Conservation (phyloP, 1,140 invertebrate species). For the Pteromalus puparum region DNA sequence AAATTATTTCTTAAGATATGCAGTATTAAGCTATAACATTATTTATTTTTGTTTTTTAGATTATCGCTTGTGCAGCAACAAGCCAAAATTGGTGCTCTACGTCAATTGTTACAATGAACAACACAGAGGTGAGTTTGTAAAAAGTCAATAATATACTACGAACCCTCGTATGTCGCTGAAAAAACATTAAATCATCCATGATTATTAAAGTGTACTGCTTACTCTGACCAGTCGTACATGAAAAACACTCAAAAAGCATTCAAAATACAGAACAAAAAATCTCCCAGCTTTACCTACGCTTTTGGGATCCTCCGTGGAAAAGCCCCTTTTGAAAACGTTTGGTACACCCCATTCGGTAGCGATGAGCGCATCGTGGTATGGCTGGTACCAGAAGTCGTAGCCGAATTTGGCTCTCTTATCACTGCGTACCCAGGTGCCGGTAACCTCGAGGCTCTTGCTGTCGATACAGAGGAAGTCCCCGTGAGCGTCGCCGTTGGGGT, state of each 20-base stretch:
- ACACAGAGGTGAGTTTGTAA: neutral
- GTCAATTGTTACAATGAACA: neutral
- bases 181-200: slow-evolving; percentile 24
- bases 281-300: neutral
- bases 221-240: neutral
- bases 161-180: slow-evolving; percentile 46
- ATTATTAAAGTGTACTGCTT: neutral
- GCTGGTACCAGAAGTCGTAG: slow-evolving; percentile 98
- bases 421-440: slow-evolving; percentile 83
- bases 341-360: slow-evolving; percentile 95
- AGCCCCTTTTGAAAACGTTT: slow-evolving; percentile 82
- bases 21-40: no score
- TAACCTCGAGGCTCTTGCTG: slow-evolving; percentile 85
- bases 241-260: no score
- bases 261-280: neutral
- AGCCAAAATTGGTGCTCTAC: neutral
- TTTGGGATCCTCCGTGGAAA: slow-evolving; percentile 47
- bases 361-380: slow-evolving; percentile 92
- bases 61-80: neutral
- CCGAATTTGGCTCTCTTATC: slow-evolving; percentile 80
- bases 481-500: slow-evolving; percentile 85
- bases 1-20: no score
- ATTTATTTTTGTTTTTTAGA: no score
- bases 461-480: slow-evolving; percentile 95
- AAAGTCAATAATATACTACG: slow-evolving; percentile 35